Conservation (phyloP, 2,797 vertebrate genomes). For the Acrossocheilus wenchowensis region DNA sequence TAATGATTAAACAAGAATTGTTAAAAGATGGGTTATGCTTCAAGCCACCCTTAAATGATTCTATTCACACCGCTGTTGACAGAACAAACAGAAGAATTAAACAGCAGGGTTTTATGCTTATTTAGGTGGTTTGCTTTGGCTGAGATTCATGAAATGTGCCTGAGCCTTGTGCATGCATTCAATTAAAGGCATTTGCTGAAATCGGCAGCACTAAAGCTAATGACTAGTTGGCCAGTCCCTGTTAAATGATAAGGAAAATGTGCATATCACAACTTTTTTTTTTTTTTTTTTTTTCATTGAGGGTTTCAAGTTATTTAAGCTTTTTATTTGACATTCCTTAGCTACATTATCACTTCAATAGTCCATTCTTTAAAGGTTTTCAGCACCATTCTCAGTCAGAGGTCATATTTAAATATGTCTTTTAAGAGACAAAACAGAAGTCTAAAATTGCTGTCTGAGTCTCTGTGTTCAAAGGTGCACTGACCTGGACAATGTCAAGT, state of each 20-base stretch:
- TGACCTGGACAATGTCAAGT: conserved; percentile 66
- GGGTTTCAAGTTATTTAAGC: conserved; percentile 13
- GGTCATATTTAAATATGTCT: conserved; percentile 46
- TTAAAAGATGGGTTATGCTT: conserved; percentile 2
- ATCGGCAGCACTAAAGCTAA: conserved; percentile 29
- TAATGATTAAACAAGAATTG: neutral
- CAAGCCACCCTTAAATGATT: neutral
- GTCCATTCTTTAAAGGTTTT: conserved; percentile 31
- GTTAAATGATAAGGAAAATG: conserved; percentile 25
- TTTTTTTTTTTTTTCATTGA: neutral
- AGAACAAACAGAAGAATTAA: conserved; percentile 6
- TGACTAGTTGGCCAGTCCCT: conserved; percentile 17
- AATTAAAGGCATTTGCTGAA: conserved; percentile 40
- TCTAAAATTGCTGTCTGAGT: conserved; percentile 51
- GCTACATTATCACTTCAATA: conserved; percentile 38
- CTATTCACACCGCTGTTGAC: neutral
- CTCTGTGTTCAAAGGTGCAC: conserved; percentile 40
- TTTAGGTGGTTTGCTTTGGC: conserved; percentile 26
- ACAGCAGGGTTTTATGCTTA: neutral
- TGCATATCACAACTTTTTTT: conserved; percentile 15
- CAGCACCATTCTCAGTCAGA: conserved; percentile 23
- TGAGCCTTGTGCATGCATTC: neutral
- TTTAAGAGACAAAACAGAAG: conserved; percentile 44
- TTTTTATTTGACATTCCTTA: conserved; percentile 18
- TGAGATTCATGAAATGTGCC: conserved; percentile 25